Base-by-base conservation (phyloP, 2,888 invertebrate genomes). In the Empis stercorea region DNA sequence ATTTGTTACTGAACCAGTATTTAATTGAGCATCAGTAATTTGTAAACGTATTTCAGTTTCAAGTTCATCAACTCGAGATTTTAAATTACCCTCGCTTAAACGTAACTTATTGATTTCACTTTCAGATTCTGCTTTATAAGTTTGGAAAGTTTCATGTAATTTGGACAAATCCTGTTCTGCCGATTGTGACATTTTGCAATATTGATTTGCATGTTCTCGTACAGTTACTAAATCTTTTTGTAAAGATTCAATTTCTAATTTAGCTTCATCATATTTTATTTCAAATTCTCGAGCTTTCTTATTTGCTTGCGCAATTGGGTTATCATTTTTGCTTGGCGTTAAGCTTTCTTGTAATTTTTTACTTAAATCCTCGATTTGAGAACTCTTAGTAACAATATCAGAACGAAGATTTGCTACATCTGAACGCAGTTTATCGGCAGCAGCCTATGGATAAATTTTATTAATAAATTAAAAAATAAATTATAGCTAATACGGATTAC, bases 181-280 rank as follows among this genome's bases (percentile, higher is more conserved):
- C 52, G 79, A 78, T 63, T 87, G 84, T 0, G 92, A 83, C 56
- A 94, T 83, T 56, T 83, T 81, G 61, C 82, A 84, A 67, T 89
- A 91, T 62, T 94, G 89, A 56, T 85, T 82, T 11, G 82, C 78
- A 58, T 88, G 87, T 58, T 84, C 81, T 56, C 81, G 81, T 2
- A 84, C 74, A 36, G 80, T 75, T 56, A 56, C 76, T 44, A 93
- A 64, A 66, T 91, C 87, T 56, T 81, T 79, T 54, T 76, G 75
- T 2, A 89, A 66, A 0, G 80, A 77, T 54, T 78, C 76, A 13
- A 81, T 73, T 67, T 86, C 83, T 17, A 73, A 72, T 53, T 79
- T 75, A 48, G 74, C 73, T 54, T 81, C 79, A 13, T 70, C 71
- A 7, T 81, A 63, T 59, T 79, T 79, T 52, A 76, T 73, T 65